These are phyloP conservation scores for Agonopterix alstromeriana DNA, from an alignment of 2,888 invertebrate species.

Conservation along the genomic window DNA sequence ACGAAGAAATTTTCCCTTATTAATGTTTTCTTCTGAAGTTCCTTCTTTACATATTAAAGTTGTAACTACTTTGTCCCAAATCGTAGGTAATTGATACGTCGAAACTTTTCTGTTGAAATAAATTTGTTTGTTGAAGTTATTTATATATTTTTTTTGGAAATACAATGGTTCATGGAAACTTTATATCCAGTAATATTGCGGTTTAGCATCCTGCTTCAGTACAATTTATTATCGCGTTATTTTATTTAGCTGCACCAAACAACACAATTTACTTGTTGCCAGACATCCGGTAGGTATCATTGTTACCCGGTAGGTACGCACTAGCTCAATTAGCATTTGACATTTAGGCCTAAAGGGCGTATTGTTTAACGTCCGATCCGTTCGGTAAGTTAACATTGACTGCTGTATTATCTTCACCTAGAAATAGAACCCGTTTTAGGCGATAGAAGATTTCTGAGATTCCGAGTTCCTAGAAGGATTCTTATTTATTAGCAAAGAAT, in stretches of 20 bases:
- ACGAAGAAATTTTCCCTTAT: too few relatives aligned
- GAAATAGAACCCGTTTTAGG: too few relatives aligned
- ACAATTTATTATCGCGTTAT: constrained; percentile 8
- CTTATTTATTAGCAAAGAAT: too few relatives aligned
- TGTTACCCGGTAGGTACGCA: constrained; percentile 17
- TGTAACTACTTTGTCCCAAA: too few relatives aligned
- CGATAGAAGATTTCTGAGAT: too few relatives aligned
- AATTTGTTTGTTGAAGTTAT: too few relatives aligned
- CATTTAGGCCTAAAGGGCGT: constrained; percentile 35
- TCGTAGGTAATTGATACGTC: too few relatives aligned
- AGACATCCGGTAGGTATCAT: constrained; percentile 31
- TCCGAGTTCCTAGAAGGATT: neutral
- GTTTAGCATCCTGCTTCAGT: constrained; percentile 10
- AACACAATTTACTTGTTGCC: constrained; percentile 18
- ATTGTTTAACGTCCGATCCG: constrained; percentile 22
- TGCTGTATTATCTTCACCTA: constrained; percentile 3
- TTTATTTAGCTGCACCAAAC: constrained; percentile 6
- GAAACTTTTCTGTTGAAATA: too few relatives aligned
- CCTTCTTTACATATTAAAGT: too few relatives aligned
- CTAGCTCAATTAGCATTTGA: constrained; percentile 36
- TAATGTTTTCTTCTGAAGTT: too few relatives aligned
- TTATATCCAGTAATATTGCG: neutral
- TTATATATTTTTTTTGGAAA: too few relatives aligned
- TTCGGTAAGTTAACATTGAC: constrained; percentile 22
- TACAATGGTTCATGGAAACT: too few relatives aligned